Evolutionary conservation across 2,113 vertebrate genomes (phyloP).

Genomic region (Saccopteryx bilineata): DNA sequence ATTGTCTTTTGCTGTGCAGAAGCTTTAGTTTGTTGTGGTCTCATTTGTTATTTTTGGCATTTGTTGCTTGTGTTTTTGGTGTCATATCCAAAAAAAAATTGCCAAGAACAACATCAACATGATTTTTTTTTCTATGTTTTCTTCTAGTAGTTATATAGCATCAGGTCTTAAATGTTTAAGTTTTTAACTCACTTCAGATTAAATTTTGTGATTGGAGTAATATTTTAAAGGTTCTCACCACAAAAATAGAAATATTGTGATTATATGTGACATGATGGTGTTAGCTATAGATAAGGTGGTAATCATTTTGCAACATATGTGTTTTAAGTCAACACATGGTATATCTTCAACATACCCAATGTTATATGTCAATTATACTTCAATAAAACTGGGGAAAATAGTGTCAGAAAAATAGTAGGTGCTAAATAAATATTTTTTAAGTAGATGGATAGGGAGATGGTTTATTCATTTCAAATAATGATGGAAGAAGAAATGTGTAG

Average conservation of each 20-base stretch:
- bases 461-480: not conserved
- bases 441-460: not conserved
- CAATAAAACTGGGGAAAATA: not conserved
- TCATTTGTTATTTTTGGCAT: not conserved
- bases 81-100: slow-evolving; percentile 4
- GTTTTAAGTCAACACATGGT: not conserved
- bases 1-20: not conserved
- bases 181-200: not conserved
- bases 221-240: not conserved
- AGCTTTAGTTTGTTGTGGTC: not conserved
- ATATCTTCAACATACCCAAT: no score
- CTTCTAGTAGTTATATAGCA: not conserved
- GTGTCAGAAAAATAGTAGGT: not conserved
- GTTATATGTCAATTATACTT: not conserved
- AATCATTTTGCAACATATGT: not conserved
- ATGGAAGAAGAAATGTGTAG: not conserved
- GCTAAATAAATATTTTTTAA: not conserved
- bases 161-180: not conserved
- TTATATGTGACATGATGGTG: not conserved
- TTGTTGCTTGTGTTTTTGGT: no score
- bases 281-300: not conserved
- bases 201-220: not conserved
- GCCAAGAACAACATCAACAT: not conserved
- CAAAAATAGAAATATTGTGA: not conserved
- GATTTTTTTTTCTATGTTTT: not conserved